Conservation (phyloP, 2,888 invertebrate species). For the Phyllotreta cruciferae region DNA sequence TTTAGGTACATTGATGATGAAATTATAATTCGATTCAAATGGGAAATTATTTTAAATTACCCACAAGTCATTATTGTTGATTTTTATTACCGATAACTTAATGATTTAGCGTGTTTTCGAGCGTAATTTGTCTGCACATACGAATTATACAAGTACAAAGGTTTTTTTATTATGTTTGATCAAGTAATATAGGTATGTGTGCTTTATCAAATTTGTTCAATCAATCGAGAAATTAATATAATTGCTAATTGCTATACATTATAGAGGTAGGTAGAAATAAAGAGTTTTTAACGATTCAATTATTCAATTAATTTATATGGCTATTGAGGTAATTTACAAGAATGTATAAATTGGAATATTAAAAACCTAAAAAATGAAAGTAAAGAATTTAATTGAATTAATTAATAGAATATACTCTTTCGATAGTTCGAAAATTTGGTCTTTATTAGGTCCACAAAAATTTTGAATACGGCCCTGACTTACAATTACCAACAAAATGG, state of each 20-base stretch:
- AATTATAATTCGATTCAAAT: neutral
- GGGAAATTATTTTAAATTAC: conserved; percentile 14
- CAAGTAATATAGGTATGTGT: neutral
- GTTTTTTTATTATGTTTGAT: neutral
- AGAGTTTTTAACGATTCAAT: too few relatives aligned
- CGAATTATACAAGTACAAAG: neutral
- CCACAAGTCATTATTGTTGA: conserved; percentile 6
- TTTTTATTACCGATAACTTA: conserved; percentile 23
- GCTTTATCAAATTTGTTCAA: conserved; percentile 7
- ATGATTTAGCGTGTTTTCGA: conserved; percentile 10
- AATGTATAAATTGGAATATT: too few relatives aligned
- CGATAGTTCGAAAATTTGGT: too few relatives aligned
- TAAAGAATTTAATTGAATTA: too few relatives aligned
- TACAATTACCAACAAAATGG: too few relatives aligned
- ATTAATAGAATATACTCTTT: too few relatives aligned
- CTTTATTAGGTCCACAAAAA: too few relatives aligned
- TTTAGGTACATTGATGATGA: neutral
- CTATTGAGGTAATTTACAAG: too few relatives aligned
- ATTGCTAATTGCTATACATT: conserved; percentile 3
- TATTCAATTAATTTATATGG: too few relatives aligned
- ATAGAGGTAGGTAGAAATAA: conserved; percentile 7
- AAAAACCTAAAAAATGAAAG: too few relatives aligned
- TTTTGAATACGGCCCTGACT: too few relatives aligned
- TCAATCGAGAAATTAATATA: conserved; percentile 7
- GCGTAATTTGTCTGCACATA: neutral